Percentiles rank a stretch among this genome's conserved stretches.
Conservation (phyloP, 2,113 vertebrate genomes). For the Eira barbara region DNA sequence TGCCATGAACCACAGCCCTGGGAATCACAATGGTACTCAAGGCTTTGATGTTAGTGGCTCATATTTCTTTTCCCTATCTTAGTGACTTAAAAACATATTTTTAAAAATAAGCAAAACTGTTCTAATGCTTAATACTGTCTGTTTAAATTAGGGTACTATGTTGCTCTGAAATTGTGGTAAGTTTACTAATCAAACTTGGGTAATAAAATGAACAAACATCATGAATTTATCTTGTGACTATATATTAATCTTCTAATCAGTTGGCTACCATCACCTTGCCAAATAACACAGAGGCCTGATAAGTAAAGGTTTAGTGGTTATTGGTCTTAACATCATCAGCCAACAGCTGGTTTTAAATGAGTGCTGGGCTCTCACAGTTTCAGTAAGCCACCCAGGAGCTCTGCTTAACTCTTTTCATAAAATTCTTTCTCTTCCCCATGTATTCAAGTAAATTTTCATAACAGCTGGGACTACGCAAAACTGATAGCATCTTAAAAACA, state of each 20-base stretch:
- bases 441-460: slow-evolving; percentile 72
- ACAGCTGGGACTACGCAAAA: slow-evolving; percentile 76
- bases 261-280: slow-evolving; percentile 69
- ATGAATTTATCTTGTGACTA: slow-evolving; percentile 43
- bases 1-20: neutral
- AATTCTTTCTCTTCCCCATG: slow-evolving; percentile 69
- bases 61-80: slow-evolving; percentile 24
- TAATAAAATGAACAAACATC: slow-evolving; percentile 52
- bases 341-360: slow-evolving; percentile 82
- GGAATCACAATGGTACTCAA: neutral
- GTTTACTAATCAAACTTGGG: slow-evolving; percentile 43
- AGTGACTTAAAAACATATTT: neutral
- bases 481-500: slow-evolving; percentile 78
- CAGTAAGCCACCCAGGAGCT: slow-evolving; percentile 74
- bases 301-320: slow-evolving; percentile 72
- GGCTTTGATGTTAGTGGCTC: neutral
- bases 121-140: slow-evolving; percentile 34
- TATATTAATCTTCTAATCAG: slow-evolving; percentile 65
- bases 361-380: slow-evolving; percentile 78
- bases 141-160: slow-evolving; percentile 21
- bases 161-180: slow-evolving; percentile 22
- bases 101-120: slow-evolving; percentile 52
- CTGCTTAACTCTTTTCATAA: slow-evolving; percentile 66
- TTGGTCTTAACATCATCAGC: slow-evolving; percentile 74
- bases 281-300: slow-evolving; percentile 67